Percentiles rank a stretch among this genome's conserved stretches.
phyloP scores from a whole-genome alignment of 2,797 vertebrate genomes.

The Oreochromis grahami region DNA sequence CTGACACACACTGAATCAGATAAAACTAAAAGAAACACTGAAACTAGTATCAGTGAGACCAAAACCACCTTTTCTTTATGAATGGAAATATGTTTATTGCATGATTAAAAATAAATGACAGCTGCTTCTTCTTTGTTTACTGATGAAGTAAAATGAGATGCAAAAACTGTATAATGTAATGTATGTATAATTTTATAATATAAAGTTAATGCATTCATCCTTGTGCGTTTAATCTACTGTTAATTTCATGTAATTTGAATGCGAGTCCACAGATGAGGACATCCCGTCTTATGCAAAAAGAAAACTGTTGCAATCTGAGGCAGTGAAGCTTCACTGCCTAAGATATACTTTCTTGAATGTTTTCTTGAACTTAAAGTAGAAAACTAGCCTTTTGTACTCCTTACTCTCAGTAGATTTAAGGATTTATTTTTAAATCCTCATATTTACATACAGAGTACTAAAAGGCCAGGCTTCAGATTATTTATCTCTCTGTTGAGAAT shows the following conservation, averaged over 20 bases:
- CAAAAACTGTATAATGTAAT: not conserved
- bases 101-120: not conserved
- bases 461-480: too few relatives aligned
- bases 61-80: not conserved
- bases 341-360: not conserved
- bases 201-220: not conserved
- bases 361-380: not conserved
- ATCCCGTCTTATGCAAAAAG: not conserved
- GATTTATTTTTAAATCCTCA: too few relatives aligned
- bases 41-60: not conserved
- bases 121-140: not conserved
- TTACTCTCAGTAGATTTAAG: too few relatives aligned
- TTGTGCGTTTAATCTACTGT: accelerated
- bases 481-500: too few relatives aligned
- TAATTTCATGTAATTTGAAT: not conserved
- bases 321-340: too few relatives aligned
- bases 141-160: not conserved
- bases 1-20: accelerated
- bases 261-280: accelerated
- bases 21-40: not conserved
- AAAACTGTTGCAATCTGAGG: not conserved
- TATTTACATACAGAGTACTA: too few relatives aligned
- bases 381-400: not conserved
- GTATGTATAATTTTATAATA: not conserved
- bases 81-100: not conserved